Percentiles rank a stretch among this genome's conserved stretches.
These are phyloP conservation scores for Apocheima hispidaria DNA, from an alignment of 2,888 invertebrate genomes.

Conservation along the genomic window DNA sequence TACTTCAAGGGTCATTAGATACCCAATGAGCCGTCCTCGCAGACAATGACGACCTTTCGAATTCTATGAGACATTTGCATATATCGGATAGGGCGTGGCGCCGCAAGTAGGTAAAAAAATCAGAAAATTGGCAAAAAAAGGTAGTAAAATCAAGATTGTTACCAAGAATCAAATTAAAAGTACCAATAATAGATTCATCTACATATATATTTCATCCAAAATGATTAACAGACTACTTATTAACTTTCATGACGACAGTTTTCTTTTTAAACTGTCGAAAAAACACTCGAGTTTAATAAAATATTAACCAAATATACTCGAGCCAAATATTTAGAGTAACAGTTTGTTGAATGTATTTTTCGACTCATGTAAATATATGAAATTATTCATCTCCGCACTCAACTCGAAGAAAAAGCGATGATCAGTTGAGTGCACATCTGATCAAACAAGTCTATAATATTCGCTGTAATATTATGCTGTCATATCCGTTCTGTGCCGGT, in stretches of 20 bases:
- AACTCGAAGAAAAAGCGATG: constrained; percentile 12
- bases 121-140: not conserved
- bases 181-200: no score
- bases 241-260: no score
- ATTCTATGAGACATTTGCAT: constrained; percentile 42
- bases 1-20: constrained; percentile 41
- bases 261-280: no score
- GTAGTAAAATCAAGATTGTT: no score
- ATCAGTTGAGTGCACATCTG: constrained; percentile 19
- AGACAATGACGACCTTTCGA: constrained; percentile 42
- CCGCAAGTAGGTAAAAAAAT: not conserved
- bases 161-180: no score
- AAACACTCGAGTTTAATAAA: no score
- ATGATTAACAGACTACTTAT: no score
- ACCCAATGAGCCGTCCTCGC: constrained; percentile 35
- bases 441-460: constrained; percentile 38
- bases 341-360: no score
- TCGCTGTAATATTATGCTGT: constrained; percentile 47
- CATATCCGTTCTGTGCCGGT: constrained; percentile 63
- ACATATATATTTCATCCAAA: no score
- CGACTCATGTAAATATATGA: no score
- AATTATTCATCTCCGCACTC: not conserved
- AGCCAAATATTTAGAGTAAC: no score
- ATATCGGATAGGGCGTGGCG: constrained; percentile 15
- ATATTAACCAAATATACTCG: no score